A percentile compares a stretch with the other conserved stretches of the same genome.
Evolutionary conservation across 2,888 invertebrate species (phyloP).

Genomic region (Lasioglossum oenotherae): DNA sequence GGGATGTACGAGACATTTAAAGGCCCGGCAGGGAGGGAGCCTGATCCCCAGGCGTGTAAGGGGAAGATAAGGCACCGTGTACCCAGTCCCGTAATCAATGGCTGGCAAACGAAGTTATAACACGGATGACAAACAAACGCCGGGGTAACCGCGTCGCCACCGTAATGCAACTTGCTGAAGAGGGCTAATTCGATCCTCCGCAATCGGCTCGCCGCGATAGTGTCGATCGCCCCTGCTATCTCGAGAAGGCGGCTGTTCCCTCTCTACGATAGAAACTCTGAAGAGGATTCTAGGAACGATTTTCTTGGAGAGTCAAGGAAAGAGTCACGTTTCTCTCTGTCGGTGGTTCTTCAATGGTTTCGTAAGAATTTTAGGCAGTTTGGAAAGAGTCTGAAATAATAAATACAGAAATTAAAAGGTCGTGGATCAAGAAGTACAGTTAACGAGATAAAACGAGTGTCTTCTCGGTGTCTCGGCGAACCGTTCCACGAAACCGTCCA

Average conservation of each 20-base stretch:
- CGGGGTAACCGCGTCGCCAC: slow-evolving; percentile 25
- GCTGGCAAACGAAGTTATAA: slow-evolving; percentile 73
- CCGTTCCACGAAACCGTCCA: background rate
- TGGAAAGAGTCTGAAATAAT: background rate
- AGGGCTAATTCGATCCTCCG: slow-evolving; percentile 21
- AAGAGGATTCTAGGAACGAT: background rate
- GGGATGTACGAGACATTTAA: slow-evolving; percentile 81
- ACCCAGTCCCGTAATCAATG: slow-evolving; percentile 81
- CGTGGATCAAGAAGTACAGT: background rate
- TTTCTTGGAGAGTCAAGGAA: no score
- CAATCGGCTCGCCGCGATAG: background rate
- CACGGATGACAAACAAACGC: slow-evolving; percentile 69
- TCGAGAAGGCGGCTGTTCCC: background rate
- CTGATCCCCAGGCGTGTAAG: slow-evolving; percentile 80
- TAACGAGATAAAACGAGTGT: background rate
- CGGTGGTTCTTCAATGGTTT: background rate
- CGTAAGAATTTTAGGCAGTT: background rate
- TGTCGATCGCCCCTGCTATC: background rate
- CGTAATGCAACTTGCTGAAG: background rate
- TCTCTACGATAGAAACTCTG: background rate
- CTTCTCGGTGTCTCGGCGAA: background rate
- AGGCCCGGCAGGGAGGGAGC: slow-evolving; percentile 77
- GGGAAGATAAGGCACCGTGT: slow-evolving; percentile 82
- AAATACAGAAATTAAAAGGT: background rate
- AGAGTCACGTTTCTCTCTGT: no score